Conservation (phyloP, 2,888 invertebrate species). For the Nephrotoma flavescens region DNA sequence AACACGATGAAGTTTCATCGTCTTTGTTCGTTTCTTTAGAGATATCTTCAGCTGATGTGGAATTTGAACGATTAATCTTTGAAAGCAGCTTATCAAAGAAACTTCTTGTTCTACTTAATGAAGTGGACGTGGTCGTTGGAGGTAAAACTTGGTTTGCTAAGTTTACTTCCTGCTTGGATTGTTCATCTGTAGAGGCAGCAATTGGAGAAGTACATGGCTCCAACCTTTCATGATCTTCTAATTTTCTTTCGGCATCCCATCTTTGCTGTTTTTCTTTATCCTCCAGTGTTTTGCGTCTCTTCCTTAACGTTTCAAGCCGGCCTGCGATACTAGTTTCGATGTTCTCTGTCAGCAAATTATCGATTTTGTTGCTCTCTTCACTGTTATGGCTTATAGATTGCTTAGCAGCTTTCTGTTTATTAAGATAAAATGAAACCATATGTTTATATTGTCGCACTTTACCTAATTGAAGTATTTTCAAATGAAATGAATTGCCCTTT, state of each 20-base stretch:
- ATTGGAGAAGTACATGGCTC: neutral
- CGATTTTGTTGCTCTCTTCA: neutral
- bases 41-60: neutral
- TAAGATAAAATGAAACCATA: neutral
- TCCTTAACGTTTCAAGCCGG: neutral
- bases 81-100: neutral
- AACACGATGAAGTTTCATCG: neutral
- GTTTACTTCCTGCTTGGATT: neutral
- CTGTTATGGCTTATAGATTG: neutral
- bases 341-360: neutral
- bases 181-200: neutral
- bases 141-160: too few relatives aligned
- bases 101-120: neutral
- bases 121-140: neutral
- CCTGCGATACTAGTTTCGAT: neutral
- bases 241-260: neutral
- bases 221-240: neutral
- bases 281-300: neutral
- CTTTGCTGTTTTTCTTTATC: neutral
- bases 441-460: neutral
- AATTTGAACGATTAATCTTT: neutral
- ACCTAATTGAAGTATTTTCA: neutral
- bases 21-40: neutral
- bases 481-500: neutral
- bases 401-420: neutral